These are phyloP conservation scores for Eurystomus gularis DNA, from an alignment of 2,113 vertebrate genomes.

Conservation along the genomic window DNA sequence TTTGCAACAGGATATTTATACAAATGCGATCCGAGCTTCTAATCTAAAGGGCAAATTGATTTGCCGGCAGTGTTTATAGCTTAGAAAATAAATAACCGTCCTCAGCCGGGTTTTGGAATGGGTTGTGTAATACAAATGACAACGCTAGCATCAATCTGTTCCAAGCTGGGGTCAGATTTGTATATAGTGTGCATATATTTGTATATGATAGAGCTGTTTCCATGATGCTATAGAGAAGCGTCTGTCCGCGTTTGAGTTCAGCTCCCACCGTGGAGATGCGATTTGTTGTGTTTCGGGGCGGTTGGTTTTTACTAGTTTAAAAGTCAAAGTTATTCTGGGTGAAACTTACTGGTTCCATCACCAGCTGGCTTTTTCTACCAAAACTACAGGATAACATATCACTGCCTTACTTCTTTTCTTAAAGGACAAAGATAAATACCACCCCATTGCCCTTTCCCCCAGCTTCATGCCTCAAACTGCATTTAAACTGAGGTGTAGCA, in stretches of 20 bases:
- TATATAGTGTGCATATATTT: conserved; percentile 51
- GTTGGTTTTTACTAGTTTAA: background rate
- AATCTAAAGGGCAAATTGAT: conserved; percentile 66
- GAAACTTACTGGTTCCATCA: background rate
- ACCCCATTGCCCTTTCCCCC: background rate
- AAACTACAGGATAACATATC: background rate
- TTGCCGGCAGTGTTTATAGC: conserved; percentile 60
- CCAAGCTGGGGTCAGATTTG: conserved; percentile 51
- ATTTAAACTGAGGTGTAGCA: background rate
- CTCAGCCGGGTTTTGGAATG: conserved; percentile 20
- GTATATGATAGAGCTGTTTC: conserved; percentile 42
- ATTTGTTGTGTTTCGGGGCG: conserved; percentile 9
- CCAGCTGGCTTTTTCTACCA: background rate
- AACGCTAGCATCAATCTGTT: conserved; percentile 58
- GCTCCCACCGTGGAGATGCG: background rate
- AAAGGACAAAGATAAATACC: background rate
- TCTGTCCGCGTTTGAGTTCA: background rate
- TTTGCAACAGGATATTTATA: conserved; percentile 69
- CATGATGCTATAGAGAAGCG: background rate
- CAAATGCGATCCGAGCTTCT: conserved; percentile 28
- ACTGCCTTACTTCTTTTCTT: background rate
- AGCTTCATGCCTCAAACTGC: background rate
- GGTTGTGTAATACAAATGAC: conserved; percentile 56
- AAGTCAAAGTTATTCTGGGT: background rate
- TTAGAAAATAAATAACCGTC: conserved; percentile 56